A percentile compares a stretch with the other conserved stretches of the same genome.
Conservation (phyloP, 2,888 invertebrate genomes). For the Hyppa rectilinea region DNA sequence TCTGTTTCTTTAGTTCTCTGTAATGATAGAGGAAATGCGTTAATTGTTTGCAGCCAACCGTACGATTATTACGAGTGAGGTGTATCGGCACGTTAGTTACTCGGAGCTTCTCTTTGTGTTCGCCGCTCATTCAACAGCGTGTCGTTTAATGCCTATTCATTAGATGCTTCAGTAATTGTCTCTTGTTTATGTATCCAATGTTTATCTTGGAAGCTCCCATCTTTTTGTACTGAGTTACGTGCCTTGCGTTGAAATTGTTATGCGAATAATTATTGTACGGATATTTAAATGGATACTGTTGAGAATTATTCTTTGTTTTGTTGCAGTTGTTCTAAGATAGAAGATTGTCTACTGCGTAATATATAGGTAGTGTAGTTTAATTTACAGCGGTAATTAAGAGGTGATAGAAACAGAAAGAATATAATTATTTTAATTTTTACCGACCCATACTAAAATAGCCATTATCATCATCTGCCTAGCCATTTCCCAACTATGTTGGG, state of each 20-base stretch:
- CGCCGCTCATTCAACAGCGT: slow-evolving; percentile 79
- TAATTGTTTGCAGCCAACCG: slow-evolving; percentile 79
- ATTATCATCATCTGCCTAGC: too few relatives aligned
- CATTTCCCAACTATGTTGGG: too few relatives aligned
- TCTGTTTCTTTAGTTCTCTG: slow-evolving; percentile 64
- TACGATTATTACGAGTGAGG: slow-evolving; percentile 74
- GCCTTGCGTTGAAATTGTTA: slow-evolving; percentile 59
- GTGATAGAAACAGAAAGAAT: not conserved
- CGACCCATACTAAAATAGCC: too few relatives aligned
- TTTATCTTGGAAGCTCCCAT: slow-evolving; percentile 63
- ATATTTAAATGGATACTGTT: slow-evolving; percentile 44
- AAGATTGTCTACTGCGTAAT: not conserved
- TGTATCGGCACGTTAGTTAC: slow-evolving; percentile 77
- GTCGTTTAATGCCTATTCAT: slow-evolving; percentile 78
- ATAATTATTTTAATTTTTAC: not conserved
- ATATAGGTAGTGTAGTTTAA: not conserved
- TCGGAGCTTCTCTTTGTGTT: slow-evolving; percentile 76
- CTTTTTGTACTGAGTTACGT: slow-evolving; percentile 59
- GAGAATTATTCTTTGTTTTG: slow-evolving; percentile 19
- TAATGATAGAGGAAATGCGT: slow-evolving; percentile 75
- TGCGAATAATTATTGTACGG: slow-evolving; percentile 56
- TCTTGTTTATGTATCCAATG: slow-evolving; percentile 64
- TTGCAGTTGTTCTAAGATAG: not conserved
- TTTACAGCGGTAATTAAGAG: not conserved
- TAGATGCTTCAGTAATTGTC: slow-evolving; percentile 75